Percentiles rank a stretch among this genome's conserved stretches.
phyloP scores from a whole-genome alignment of 2,888 invertebrate species.

The Palloptera scutellata region DNA sequence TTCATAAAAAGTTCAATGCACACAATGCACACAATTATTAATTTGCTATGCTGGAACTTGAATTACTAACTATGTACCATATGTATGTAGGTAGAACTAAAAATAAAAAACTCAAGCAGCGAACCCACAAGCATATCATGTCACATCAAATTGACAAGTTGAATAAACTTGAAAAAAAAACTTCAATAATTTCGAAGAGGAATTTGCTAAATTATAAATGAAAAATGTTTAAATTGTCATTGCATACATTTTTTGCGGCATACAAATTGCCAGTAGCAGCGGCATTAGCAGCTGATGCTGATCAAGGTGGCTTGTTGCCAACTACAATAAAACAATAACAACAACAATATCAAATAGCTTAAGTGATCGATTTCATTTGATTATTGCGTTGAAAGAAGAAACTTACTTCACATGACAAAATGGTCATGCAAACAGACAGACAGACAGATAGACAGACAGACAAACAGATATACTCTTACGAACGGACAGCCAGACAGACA shows the following conservation, averaged over 20 bases:
- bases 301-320: too few species aligned
- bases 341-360: conserved; percentile 22
- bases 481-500: neutral
- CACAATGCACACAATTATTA: too few species aligned
- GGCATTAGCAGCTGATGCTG: too few species aligned
- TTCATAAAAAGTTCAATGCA: too few species aligned
- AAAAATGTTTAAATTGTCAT: conserved; percentile 29
- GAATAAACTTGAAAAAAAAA: neutral
- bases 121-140: too few species aligned
- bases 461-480: neutral
- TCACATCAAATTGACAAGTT: conserved; percentile 13
- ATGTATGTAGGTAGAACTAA: too few species aligned
- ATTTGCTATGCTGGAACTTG: too few species aligned
- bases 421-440: too few species aligned
- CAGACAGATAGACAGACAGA: too few species aligned
- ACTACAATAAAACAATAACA: neutral
- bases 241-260: conserved; percentile 15
- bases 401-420: too few species aligned
- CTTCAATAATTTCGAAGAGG: conserved; percentile 11
- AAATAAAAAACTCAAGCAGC: neutral
- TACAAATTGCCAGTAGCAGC: conserved; percentile 30
- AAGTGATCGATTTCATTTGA: conserved; percentile 24
- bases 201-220: neutral
- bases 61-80: too few species aligned
- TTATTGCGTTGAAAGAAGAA: conserved; percentile 5